phyloP scores from a whole-genome alignment of 2,888 invertebrate species.

The Athrips mouffetella region DNA sequence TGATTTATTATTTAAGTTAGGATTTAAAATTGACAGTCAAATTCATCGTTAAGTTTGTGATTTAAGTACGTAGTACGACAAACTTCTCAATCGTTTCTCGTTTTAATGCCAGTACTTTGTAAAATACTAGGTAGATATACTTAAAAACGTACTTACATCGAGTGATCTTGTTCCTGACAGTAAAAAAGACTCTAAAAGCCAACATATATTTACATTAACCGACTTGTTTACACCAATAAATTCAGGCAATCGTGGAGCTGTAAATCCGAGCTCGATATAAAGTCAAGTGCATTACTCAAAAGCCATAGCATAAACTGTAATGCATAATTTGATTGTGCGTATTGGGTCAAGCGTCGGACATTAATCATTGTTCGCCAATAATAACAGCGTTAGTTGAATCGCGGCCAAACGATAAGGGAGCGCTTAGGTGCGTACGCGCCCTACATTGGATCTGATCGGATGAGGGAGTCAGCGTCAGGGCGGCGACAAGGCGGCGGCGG shows the following conservation, averaged over 20 bases:
- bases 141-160: not conserved
- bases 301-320: not conserved
- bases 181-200: not conserved
- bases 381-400: constrained; percentile 42
- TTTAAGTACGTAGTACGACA: too few species aligned
- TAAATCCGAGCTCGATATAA: constrained; percentile 7
- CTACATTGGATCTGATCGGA: constrained; percentile 13
- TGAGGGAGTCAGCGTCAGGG: constrained; percentile 12
- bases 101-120: too few species aligned
- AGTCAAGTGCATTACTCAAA: constrained; percentile 3
- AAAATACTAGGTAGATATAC: not conserved
- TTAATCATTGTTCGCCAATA: constrained; percentile 50
- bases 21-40: too few species aligned
- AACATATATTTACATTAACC: not conserved
- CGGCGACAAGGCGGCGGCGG: constrained; percentile 8
- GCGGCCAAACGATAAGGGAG: constrained; percentile 52
- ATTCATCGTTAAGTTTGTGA: too few species aligned
- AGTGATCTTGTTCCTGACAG: not conserved
- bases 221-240: constrained; percentile 2
- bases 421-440: constrained; percentile 25
- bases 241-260: not conserved
- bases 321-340: constrained; percentile 35
- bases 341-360: constrained; percentile 40
- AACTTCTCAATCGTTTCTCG: too few species aligned
- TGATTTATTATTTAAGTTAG: too few species aligned